A percentile compares a stretch with the other conserved stretches of the same genome.
Conservation (phyloP, 2,797 vertebrate genomes). For the Anisognathus igniventris region DNA sequence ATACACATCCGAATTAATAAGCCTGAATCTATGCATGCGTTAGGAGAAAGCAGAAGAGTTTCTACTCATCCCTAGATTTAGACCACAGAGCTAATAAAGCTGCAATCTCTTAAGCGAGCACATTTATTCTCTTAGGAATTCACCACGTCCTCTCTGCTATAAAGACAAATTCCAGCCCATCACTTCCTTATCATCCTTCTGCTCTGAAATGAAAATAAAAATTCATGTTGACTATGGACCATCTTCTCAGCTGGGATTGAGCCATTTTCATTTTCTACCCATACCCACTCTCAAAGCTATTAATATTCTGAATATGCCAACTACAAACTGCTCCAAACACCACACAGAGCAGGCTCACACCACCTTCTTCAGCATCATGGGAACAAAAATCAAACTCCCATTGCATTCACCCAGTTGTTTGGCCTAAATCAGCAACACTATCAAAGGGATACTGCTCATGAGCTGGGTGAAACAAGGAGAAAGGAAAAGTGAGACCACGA, state of each 20-base stretch:
- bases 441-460: background rate
- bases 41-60: background rate
- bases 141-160: background rate
- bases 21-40: background rate
- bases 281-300: background rate
- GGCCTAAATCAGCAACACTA: background rate
- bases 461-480: background rate
- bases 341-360: background rate
- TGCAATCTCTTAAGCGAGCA: background rate
- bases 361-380: background rate
- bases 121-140: slow-evolving; percentile 18
- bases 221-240: background rate
- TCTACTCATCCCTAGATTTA: background rate
- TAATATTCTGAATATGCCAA: background rate
- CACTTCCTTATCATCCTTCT: background rate
- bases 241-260: slow-evolving; percentile 4
- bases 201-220: slow-evolving; percentile 21
- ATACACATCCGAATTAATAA: background rate
- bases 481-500: background rate
- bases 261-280: background rate
- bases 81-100: slow-evolving; percentile 21
- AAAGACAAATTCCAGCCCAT: slow-evolving; percentile 22
- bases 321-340: background rate
- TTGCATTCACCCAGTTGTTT: background rate
- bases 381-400: background rate